Percentiles rank a stretch among this genome's conserved stretches.
phyloP scores from a whole-genome alignment of 1,140 invertebrate genomes.

The Euschistus heros region DNA sequence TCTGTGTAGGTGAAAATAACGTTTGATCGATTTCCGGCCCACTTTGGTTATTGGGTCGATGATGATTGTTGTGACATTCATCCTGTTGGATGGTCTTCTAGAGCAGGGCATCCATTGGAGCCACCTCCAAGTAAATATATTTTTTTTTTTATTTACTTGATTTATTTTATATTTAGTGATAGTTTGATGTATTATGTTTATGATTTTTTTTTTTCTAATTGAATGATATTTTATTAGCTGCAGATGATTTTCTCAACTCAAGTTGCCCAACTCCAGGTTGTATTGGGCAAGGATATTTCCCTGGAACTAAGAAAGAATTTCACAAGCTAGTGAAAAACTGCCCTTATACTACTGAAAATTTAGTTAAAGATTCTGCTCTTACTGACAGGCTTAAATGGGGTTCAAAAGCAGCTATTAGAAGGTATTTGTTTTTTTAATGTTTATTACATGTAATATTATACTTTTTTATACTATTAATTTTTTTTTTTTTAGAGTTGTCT shows the following conservation, averaged over 20 bases:
- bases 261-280: slow-evolving; percentile 67
- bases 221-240: neutral
- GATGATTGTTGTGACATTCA: slow-evolving; percentile 85
- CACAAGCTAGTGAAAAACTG: slow-evolving; percentile 70
- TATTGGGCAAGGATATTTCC: slow-evolving; percentile 64
- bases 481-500: no score
- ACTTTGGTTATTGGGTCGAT: slow-evolving; percentile 80
- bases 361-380: slow-evolving; percentile 45
- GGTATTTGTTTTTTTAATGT: neutral
- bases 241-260: slow-evolving; percentile 40
- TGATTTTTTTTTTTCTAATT: neutral
- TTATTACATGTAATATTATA: no score
- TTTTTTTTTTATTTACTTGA: slow-evolving; percentile 8
- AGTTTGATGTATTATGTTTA: neutral
- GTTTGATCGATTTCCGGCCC: slow-evolving; percentile 83
- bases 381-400: slow-evolving; percentile 41
- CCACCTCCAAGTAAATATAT: slow-evolving; percentile 58
- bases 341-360: slow-evolving; percentile 66
- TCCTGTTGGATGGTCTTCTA: slow-evolving; percentile 80
- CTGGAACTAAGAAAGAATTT: slow-evolving; percentile 59
- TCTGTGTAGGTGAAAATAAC: slow-evolving; percentile 54
- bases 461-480: no score
- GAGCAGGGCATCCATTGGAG: slow-evolving; percentile 77
- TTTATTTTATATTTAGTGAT: neutral
- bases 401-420: slow-evolving; percentile 10